Evolutionary conservation across 1,140 invertebrate genomes (phyloP).

Genomic region (Galleria mellonella): DNA sequence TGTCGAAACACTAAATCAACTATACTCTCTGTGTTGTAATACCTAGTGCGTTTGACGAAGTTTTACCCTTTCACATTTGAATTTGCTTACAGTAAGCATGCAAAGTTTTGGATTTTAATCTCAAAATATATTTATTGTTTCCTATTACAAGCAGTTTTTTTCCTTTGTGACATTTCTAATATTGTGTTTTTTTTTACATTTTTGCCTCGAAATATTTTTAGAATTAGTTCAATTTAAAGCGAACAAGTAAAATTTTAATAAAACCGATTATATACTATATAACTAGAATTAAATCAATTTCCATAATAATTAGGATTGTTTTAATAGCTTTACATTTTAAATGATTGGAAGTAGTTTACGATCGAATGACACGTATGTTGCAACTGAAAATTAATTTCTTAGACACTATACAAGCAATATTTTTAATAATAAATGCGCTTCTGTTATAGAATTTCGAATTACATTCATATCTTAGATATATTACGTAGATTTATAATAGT

Average conservation of each 20-base stretch:
- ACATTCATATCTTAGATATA: neutral
- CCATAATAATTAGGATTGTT: no score
- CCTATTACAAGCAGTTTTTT: constrained; percentile 5
- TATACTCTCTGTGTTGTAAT: neutral
- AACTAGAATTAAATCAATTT: no score
- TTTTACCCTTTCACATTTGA: constrained; percentile 5
- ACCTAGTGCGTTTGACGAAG: no score
- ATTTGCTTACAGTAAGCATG: constrained; percentile 25
- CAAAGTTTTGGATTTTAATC: constrained; percentile 14
- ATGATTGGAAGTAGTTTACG: no score
- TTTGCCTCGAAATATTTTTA: constrained; percentile 13
- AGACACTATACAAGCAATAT: no score
- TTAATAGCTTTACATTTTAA: no score
- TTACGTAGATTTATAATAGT: neutral
- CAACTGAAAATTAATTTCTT: no score
- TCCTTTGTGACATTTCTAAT: constrained; percentile 25
- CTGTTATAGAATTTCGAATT: neutral
- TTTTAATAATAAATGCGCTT: no score
- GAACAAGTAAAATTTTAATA: no score
- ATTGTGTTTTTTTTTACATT: constrained; percentile 45
- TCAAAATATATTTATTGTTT: neutral
- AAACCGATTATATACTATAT: no score
- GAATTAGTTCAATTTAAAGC: neutral
- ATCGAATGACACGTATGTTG: no score
- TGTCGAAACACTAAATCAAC: no score